Base-by-base conservation (phyloP, 2,113 vertebrate genomes). In the Garra rufa region DNA sequence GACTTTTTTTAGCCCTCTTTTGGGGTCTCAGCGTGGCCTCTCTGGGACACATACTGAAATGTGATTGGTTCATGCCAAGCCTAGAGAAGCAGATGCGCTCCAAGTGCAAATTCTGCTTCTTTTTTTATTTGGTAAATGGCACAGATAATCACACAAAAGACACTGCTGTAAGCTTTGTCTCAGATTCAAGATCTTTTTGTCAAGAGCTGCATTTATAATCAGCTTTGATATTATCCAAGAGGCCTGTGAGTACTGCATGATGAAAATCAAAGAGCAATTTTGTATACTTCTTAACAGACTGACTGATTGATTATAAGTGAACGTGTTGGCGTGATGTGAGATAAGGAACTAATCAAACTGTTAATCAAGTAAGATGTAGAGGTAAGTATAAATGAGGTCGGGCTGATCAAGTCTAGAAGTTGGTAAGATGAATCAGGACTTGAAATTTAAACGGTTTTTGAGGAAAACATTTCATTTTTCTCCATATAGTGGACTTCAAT, bases 61-160 rank as follows among this genome's bases (percentile, higher is more conserved):
- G 41, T 44, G 65, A 79, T 59, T 85, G 83, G 83, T 59, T 63
- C 24, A 3, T 59, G 65, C 50, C 15, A 15, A 6, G 19, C 15
- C 41, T 10, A 4, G 28, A 44, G 74, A 67, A 67, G 83, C 75
- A 84, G 83, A 84, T 78, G 63, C 76, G 34, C 76, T 70, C 76
- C 34, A 4, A 28, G 30, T 38, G 75, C 24, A 57, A 55, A 77
- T 67, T 65, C 21, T 46, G 19, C 52, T 13, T 61, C 71, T 80
- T 71, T 85, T 34, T n/a, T n/a, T n/a, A n/a, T n/a, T n/a, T n/a
- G n/a, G 43, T 46, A 80, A 85, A 80, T 80, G 50, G 50, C 34
- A 80, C 65, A 38, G 48, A 55, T 38, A 34, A 48, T 50, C 65
- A 70, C 17, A 38, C 17, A 61, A 71, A 73, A 59, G 73, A 55